phyloP scores from a whole-genome alignment of 2,888 invertebrate genomes.

The Chrysotoxum bicinctum region DNA sequence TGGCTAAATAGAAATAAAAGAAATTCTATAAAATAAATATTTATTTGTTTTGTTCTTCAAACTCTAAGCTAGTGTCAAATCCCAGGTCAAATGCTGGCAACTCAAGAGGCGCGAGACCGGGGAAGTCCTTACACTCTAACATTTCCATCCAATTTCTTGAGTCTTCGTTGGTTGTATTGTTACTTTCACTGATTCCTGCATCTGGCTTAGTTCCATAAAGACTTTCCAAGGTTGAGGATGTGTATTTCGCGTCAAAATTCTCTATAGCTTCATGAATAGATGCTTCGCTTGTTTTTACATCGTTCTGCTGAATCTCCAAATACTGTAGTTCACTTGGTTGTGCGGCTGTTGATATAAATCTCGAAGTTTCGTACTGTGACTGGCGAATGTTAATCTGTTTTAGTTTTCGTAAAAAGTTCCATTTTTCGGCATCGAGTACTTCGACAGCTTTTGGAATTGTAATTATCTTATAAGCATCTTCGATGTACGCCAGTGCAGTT shows the following conservation, averaged over 20 bases:
- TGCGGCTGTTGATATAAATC: slow-evolving; percentile 76
- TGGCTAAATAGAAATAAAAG: slow-evolving; percentile 77
- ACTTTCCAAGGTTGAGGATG: slow-evolving; percentile 52
- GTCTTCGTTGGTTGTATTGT: slow-evolving; percentile 2
- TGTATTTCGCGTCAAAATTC: slow-evolving; percentile 78
- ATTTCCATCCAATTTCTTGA: slow-evolving; percentile 54
- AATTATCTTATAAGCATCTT: slow-evolving; percentile 78
- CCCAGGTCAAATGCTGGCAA: slow-evolving; percentile 79
- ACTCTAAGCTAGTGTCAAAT: slow-evolving; percentile 61
- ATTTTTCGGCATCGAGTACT: slow-evolving; percentile 78
- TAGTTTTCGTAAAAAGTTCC: slow-evolving; percentile 78
- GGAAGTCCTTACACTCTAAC: slow-evolving; percentile 75
- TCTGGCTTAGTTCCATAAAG: not conserved
- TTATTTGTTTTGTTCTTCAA: slow-evolving; percentile 48
- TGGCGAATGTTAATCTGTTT: slow-evolving; percentile 79
- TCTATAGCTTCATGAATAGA: slow-evolving; percentile 80
- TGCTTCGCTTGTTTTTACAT: slow-evolving; percentile 73
- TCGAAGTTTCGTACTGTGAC: slow-evolving; percentile 77
- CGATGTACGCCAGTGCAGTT: slow-evolving; percentile 78
- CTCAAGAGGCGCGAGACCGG: slow-evolving; percentile 79
- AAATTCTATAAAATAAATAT: not conserved
- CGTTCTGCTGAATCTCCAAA: slow-evolving; percentile 10
- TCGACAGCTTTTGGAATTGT: slow-evolving; percentile 77
- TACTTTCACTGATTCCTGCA: not conserved
- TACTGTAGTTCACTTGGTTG: slow-evolving; percentile 67